Conservation (phyloP, 2,797 vertebrate genomes). For the Mus spretus region DNA sequence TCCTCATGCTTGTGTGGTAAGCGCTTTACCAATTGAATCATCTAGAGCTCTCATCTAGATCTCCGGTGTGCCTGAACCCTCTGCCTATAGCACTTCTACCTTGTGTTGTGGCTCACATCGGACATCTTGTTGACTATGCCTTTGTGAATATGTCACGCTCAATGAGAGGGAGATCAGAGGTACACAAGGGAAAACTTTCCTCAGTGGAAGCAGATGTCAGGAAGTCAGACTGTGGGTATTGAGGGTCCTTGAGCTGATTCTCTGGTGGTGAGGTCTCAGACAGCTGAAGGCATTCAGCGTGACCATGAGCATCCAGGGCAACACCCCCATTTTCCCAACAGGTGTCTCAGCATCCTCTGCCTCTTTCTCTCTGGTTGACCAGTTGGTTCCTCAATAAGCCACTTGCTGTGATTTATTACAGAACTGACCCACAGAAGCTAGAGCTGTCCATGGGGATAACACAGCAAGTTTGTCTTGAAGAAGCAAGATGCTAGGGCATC, state of each 20-base stretch:
- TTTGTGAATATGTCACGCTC: not conserved
- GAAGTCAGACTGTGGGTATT: no score
- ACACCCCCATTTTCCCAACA: not conserved
- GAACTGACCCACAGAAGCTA: slow-evolving; percentile 4
- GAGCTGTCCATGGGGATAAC: slow-evolving; percentile 36
- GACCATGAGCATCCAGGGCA: no score
- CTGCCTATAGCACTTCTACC: not conserved
- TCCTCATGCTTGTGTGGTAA: not conserved
- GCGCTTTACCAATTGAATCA: not conserved
- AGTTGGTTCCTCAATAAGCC: not conserved
- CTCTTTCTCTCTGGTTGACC: not conserved
- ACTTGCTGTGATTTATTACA: not conserved
- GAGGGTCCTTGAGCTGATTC: not conserved
- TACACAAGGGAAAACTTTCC: not conserved
- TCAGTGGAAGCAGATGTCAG: not conserved
- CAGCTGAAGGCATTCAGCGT: rapidly evolving
- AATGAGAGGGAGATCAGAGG: not conserved
- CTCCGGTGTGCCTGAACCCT: not conserved
- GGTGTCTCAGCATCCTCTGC: not conserved
- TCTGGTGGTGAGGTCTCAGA: not conserved
- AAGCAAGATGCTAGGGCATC: slow-evolving; percentile 79
- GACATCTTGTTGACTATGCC: rapidly evolving
- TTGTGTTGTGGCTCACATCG: not conserved
- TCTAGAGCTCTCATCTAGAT: not conserved
- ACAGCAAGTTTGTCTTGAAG: slow-evolving; percentile 71